Conservation (phyloP, 2,113 vertebrate species). For the Rhegmatorhina hoffmannsi region DNA sequence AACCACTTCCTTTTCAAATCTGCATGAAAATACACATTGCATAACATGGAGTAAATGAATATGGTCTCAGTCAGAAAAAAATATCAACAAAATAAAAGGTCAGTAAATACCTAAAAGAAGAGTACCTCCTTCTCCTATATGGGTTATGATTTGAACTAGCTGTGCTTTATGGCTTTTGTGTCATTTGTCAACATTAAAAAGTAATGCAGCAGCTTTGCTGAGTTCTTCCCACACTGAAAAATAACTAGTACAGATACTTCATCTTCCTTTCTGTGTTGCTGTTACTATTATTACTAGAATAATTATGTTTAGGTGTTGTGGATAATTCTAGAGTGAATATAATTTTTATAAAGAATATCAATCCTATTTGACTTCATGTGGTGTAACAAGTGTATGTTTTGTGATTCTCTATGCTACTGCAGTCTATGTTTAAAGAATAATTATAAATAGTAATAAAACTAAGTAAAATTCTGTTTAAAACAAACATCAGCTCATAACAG, state of each 20-base stretch:
- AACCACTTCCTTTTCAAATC: neutral
- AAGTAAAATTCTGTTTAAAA: neutral
- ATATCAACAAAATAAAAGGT: neutral
- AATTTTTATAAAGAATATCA: neutral
- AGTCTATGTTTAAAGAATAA: neutral
- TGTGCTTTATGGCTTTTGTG: neutral
- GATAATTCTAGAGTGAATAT: neutral
- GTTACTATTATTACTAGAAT: neutral
- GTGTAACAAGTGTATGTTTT: conserved; percentile 13
- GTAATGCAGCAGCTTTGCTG: neutral
- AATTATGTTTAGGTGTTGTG: neutral
- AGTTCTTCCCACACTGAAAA: neutral
- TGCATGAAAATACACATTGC: neutral
- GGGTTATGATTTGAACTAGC: neutral
- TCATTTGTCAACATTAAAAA: neutral
- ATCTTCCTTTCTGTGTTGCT: neutral
- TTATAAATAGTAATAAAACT: neutral
- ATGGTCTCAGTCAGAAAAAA: neutral
- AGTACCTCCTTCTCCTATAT: neutral
- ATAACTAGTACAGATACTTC: neutral
- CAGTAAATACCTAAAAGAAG: neutral
- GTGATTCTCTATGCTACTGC: neutral
- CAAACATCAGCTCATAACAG: neutral
- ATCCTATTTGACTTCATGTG: neutral
- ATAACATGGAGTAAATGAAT: neutral